Evolutionary conservation across 1,140 invertebrate species (phyloP).

Genomic region (Drosophila takahashii): DNA sequence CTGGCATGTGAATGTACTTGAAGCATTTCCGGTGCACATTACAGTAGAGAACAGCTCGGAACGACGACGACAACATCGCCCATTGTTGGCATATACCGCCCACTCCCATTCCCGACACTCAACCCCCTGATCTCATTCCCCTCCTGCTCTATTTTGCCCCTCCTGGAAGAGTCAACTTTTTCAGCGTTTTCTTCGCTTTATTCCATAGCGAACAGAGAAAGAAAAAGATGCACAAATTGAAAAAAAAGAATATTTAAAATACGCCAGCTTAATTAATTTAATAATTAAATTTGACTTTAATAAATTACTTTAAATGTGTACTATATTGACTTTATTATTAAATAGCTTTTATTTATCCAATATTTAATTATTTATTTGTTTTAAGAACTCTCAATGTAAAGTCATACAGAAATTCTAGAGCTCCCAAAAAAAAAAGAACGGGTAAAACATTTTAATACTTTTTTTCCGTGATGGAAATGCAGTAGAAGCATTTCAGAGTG

Average conservation of each 20-base stretch:
- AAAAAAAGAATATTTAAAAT: not conserved
- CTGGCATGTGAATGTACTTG: constrained; percentile 80
- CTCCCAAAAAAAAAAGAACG: too few species aligned
- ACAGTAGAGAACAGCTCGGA: constrained; percentile 41
- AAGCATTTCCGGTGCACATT: constrained; percentile 82
- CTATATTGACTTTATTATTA: too few species aligned
- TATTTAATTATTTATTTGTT: too few species aligned
- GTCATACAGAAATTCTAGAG: too few species aligned
- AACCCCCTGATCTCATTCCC: constrained; percentile 13
- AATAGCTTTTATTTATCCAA: too few species aligned
- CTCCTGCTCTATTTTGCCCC: not conserved
- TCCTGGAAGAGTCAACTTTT: constrained; percentile 62
- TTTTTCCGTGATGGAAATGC: not conserved
- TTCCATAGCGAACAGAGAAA: constrained; percentile 5
- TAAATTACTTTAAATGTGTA: too few species aligned
- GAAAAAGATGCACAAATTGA: not conserved
- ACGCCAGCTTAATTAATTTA: too few species aligned
- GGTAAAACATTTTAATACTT: not conserved
- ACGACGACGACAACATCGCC: constrained; percentile 64
- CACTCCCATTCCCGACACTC: constrained; percentile 13
- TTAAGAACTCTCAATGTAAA: too few species aligned
- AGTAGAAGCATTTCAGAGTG: constrained; percentile 13
- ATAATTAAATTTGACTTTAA: too few species aligned
- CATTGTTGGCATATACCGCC: constrained; percentile 68
- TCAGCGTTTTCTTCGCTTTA: constrained; percentile 44